Evolutionary conservation across 2,113 vertebrate species (phyloP).

Genomic region (Upupa epops): DNA sequence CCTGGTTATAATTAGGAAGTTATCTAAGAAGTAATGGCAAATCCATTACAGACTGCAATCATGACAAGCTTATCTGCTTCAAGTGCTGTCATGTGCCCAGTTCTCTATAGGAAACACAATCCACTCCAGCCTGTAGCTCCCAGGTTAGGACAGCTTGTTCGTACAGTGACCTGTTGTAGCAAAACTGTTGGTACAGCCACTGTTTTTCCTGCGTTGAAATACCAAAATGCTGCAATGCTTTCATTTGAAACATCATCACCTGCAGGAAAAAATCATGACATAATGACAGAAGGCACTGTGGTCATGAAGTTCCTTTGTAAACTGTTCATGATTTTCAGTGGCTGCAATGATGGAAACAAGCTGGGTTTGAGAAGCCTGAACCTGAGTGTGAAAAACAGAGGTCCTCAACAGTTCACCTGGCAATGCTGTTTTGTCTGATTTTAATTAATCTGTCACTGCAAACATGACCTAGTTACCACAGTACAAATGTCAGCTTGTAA

Average conservation of each 20-base stretch:
- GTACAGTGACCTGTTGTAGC: neutral
- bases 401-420: neutral
- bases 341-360: neutral
- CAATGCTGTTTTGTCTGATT: neutral
- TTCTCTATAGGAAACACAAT: neutral
- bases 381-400: neutral
- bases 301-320: neutral
- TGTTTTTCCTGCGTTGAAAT: neutral
- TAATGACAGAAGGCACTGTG: neutral
- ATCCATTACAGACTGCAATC: neutral
- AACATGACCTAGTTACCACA: conserved; percentile 13
- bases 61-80: neutral
- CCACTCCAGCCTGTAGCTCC: neutral
- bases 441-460: conserved; percentile 19
- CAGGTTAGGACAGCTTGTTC: neutral
- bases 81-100: neutral
- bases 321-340: neutral
- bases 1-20: conserved; percentile 16
- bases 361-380: neutral
- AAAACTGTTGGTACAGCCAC: neutral
- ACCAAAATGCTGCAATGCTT: neutral
- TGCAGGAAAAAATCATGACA: neutral
- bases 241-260: neutral
- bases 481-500: conserved; percentile 35
- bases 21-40: neutral